A percentile compares a stretch with the other conserved stretches of the same genome.
These are phyloP conservation scores for Aegypius monachus DNA, from an alignment of 2,113 vertebrate species.

Conservation along the genomic window DNA sequence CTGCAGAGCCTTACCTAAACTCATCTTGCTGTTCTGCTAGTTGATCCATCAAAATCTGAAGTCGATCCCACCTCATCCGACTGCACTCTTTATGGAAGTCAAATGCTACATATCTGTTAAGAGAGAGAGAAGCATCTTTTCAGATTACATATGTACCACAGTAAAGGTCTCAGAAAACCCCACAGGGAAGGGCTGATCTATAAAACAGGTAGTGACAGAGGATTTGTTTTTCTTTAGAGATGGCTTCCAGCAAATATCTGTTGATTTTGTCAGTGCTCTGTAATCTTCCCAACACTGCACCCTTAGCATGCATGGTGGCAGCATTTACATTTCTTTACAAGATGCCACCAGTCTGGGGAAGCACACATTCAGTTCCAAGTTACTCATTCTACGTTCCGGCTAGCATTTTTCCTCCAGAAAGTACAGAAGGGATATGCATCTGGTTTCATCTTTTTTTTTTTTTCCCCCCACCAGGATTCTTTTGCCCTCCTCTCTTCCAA, in stretches of 20 bases:
- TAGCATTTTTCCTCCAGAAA: background rate
- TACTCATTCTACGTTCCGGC: background rate
- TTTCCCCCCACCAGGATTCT: background rate
- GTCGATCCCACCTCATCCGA: slow-evolving; percentile 92
- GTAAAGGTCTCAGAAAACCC: background rate
- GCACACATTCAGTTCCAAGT: background rate
- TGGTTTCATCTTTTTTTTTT: background rate
- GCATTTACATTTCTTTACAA: background rate
- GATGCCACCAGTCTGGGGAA: background rate
- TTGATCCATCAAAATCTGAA: slow-evolving; percentile 86
- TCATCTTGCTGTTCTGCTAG: slow-evolving; percentile 88
- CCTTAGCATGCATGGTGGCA: background rate
- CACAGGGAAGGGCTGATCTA: background rate
- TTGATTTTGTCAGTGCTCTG: background rate
- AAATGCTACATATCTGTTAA: slow-evolving; percentile 85
- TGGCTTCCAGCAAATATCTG: background rate
- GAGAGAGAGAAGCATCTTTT: background rate
- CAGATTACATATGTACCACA: background rate
- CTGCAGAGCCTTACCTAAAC: slow-evolving; percentile 77
- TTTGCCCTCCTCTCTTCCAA: background rate
- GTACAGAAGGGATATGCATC: background rate
- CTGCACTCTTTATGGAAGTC: slow-evolving; percentile 98
- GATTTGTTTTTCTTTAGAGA: background rate
- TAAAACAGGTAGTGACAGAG: background rate
- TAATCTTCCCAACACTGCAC: background rate